These are phyloP conservation scores for Cairina moschata DNA, from an alignment of 2,113 vertebrate species.

Conservation along the genomic window DNA sequence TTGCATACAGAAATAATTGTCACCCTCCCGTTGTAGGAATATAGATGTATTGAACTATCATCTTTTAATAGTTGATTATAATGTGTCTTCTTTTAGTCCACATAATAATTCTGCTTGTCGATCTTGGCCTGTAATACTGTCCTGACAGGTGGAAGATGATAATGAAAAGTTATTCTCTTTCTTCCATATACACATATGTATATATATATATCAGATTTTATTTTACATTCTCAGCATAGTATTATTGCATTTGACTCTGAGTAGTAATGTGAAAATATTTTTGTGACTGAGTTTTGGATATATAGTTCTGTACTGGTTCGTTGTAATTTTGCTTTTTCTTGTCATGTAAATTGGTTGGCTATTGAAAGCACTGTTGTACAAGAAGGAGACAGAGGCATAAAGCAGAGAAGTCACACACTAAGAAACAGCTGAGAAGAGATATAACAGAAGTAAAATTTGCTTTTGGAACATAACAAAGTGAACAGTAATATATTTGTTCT, in stretches of 20 bases:
- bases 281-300: not conserved
- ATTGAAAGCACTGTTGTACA: not conserved
- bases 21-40: not conserved
- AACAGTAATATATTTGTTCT: slow-evolving; percentile 4
- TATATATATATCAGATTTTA: no score
- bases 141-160: not conserved
- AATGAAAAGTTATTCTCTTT: not conserved
- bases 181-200: not conserved
- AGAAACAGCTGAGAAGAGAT: not conserved
- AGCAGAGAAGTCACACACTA: slow-evolving; percentile 7
- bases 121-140: not conserved
- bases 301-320: not conserved
- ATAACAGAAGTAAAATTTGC: not conserved
- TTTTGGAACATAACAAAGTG: not conserved
- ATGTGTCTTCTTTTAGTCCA: not conserved
- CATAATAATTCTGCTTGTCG: not conserved
- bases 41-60: not conserved
- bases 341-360: not conserved
- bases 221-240: not conserved
- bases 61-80: not conserved
- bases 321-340: not conserved
- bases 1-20: not conserved
- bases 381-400: not conserved
- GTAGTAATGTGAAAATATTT: no score
- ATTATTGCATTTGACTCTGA: not conserved